Base-by-base conservation (phyloP, 1,140 invertebrate species). In the Triops cancriformis region DNA sequence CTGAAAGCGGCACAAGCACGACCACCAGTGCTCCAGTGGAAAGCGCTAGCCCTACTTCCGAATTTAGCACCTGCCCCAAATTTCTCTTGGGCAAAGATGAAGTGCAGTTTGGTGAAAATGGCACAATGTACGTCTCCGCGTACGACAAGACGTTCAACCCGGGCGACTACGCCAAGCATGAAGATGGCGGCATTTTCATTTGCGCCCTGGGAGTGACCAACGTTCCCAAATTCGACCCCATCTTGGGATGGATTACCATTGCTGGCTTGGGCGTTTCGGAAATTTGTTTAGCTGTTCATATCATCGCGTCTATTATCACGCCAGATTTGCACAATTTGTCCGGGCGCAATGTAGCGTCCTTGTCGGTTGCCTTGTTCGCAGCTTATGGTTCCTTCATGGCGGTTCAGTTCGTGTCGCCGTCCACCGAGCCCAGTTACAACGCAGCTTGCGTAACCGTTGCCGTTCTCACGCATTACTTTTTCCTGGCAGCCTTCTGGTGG, bases 401-500 rank as follows among this genome's bases (percentile, higher is more conserved):
- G 3, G 84, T 84, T 18, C 84, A 85, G 64, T 84, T 85, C 77
- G 80, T 80, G 26, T 76, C 80, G 31, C 77, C 80, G 73, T 80
- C 79, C 9, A 45, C 75, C 41, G 51, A 64, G 11, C 51, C 51
- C 14, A 9, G 23, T 14, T 12, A 23, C 51, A 64, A 64, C 14
- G 31, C 74, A 77, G 27, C 82, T 5, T 87, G 87, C 79, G 80
- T 81, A 14, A 81, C 83, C 0, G 81, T 87, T 18, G 88, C 86
- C 0, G 81, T 87, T 0, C 75, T 83, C 18, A 85, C 86, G 2
- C 88, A 88, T 79, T 89, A 87, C 81, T 77, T 84, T 41, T 88
- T 89, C 80, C 83, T 89, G 31, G 84, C 86, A 0, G 85, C 88
- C 0, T 89, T 89, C 80, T 87, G 86, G 78, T 90, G 89, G 89